phyloP scores from a whole-genome alignment of 2,888 invertebrate genomes.

The Allolobophora icterica region DNA sequence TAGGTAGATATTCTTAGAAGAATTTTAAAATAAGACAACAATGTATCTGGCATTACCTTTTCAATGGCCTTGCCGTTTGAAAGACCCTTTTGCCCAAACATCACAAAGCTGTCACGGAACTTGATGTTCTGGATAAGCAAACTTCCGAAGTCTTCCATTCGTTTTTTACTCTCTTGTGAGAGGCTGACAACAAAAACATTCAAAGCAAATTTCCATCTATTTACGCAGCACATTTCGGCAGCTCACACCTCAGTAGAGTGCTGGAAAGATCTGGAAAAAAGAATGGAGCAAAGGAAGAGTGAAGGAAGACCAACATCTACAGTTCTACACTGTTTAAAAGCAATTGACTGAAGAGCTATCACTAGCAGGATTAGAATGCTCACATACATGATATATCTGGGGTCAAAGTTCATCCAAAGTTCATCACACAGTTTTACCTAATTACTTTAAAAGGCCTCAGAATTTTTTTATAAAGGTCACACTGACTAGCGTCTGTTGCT shows the following conservation, averaged over 20 bases:
- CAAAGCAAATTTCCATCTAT: background rate
- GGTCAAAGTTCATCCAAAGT: too few relatives aligned
- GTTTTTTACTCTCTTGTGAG: conserved; percentile 56
- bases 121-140: conserved; percentile 54
- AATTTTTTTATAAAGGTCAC: too few relatives aligned
- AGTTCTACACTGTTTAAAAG: background rate
- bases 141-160: conserved; percentile 61
- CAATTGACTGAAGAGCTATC: background rate
- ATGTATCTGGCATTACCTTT: conserved; percentile 48
- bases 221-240: background rate
- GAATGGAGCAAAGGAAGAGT: background rate
- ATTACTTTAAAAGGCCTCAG: too few relatives aligned
- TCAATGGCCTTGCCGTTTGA: conserved; percentile 58
- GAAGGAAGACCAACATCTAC: too few relatives aligned
- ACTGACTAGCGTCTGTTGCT: too few relatives aligned
- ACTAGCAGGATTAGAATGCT: background rate
- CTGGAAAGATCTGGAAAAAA: background rate
- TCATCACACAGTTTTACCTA: too few relatives aligned
- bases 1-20: background rate
- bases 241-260: background rate
- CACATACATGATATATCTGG: too few relatives aligned
- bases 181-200: conserved; percentile 51
- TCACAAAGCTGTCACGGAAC: conserved; percentile 60
- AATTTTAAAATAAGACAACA: background rate
- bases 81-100: conserved; percentile 61